Evolutionary conservation across 1,140 invertebrate species (phyloP).

Genomic region (Halesus radiatus): DNA sequence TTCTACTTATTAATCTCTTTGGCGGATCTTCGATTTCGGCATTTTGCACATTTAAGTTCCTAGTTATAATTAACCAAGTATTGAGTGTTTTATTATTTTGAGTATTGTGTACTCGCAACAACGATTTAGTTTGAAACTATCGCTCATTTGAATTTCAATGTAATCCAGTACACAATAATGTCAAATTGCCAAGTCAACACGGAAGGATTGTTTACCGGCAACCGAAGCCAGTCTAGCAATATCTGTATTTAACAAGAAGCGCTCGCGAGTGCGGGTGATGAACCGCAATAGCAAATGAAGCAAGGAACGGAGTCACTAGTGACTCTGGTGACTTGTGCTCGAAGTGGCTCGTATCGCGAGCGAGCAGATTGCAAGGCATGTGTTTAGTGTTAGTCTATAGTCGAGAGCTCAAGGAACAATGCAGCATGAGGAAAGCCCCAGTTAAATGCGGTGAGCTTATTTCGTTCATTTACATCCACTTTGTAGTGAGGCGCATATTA

Average conservation of each 20-base stretch:
- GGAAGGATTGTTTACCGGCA: not conserved
- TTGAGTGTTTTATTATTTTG: no score
- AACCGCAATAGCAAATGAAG: constrained; percentile 23
- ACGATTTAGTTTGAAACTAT: no score
- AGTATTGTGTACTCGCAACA: no score
- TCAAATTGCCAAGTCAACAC: no score
- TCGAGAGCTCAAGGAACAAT: constrained; percentile 13
- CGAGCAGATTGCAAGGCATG: not conserved
- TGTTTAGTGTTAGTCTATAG: not conserved
- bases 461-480: constrained; percentile 47
- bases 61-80: no score
- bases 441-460: constrained; percentile 36
- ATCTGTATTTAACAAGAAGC: constrained; percentile 11
- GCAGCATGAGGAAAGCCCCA: constrained; percentile 5
- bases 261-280: not conserved
- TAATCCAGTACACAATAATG: no score
- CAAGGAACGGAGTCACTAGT: not conserved
- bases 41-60: no score
- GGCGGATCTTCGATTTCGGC: no score
- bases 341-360: not conserved
- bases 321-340: constrained; percentile 1
- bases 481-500: constrained; percentile 43
- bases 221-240: not conserved
- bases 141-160: no score
- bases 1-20: no score